These are phyloP conservation scores for Oceanodroma leucorhoa DNA, from an alignment of 2,797 vertebrate genomes.

Conservation along the genomic window DNA sequence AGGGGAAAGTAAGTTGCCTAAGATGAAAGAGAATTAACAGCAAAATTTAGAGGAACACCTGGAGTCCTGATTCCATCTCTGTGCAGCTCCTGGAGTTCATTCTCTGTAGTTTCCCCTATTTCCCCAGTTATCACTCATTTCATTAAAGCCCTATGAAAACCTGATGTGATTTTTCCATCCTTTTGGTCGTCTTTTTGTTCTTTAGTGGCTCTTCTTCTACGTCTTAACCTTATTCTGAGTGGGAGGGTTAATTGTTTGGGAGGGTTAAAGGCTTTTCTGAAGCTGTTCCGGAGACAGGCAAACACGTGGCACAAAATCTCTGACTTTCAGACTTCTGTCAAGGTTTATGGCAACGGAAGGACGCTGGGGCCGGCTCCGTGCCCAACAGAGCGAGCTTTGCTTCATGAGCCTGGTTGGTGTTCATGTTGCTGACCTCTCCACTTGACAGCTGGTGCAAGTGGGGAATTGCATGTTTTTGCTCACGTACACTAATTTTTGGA, in stretches of 20 bases:
- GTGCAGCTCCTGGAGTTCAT: neutral
- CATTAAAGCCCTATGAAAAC: neutral
- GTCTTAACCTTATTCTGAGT: neutral
- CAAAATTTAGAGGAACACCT: neutral
- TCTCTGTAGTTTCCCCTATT: neutral
- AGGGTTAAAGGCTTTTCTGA: neutral
- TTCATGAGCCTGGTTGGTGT: accelerated
- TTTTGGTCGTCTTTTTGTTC: neutral
- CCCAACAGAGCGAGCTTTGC: neutral
- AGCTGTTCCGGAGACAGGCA: neutral
- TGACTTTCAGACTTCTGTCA: neutral
- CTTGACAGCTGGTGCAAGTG: neutral
- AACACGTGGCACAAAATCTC: neutral
- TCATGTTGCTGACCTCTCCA: neutral
- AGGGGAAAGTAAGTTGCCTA: neutral
- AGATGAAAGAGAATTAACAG: neutral
- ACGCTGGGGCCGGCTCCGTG: neutral
- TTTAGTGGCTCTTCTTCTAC: neutral
- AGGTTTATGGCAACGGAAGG: accelerated
- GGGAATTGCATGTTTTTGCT: neutral
- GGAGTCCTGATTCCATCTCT: neutral
- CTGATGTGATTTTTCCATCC: neutral
- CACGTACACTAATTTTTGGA: neutral
- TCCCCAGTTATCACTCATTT: neutral
- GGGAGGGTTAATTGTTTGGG: neutral